Base-by-base conservation (phyloP, 1,140 invertebrate species). In the Acarapis woodi region DNA sequence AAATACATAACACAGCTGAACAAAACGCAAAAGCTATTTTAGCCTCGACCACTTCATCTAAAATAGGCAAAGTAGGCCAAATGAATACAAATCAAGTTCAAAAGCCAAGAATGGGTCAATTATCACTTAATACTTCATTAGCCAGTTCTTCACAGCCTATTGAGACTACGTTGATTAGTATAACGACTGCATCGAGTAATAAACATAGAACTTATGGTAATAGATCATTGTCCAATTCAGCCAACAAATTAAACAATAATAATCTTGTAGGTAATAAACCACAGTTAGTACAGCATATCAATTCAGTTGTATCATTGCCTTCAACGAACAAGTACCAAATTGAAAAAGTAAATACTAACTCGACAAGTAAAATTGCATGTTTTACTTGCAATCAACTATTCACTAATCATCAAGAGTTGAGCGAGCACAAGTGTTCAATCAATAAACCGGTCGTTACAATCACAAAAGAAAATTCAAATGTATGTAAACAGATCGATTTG, bases 1-100 rank as follows among this genome's bases (percentile, higher is more conserved):
- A 44, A 36, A 42, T 39, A 8, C 47, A 48, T 35, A 44, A 25
- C 14, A 37, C 29, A 22, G 36, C 36, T 18, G 36, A 37, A 12
- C 16, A 16, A 12, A 37, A 37, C 19, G 36, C 36, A 4, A 37
- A 31, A 37, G 36, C 36, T 8, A 37, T 37, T 14, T 20, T 37
- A 8, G 12, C 19, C 14, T n/a, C 36, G n/a, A 19, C 30, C 12
- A 12, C 34, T 15, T 24, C 3, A 18, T 8, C 12, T 20, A 20
- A 16, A 20, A 33, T 10, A 19, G 21, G 16, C 19, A 19, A 33
- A 18, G 21, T 19, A 16, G 12, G 2, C 30, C 10, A 16, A 8
- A 12, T 14, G 18, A 33, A 15, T 19, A 33, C 9, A 16, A 6
- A 26, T 26, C 25, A 26, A 26, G n/a, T 26, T 26, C 25, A 26